Base-by-base conservation (phyloP, 2,797 vertebrate genomes). In the Lagocephalus sceleratus region DNA sequence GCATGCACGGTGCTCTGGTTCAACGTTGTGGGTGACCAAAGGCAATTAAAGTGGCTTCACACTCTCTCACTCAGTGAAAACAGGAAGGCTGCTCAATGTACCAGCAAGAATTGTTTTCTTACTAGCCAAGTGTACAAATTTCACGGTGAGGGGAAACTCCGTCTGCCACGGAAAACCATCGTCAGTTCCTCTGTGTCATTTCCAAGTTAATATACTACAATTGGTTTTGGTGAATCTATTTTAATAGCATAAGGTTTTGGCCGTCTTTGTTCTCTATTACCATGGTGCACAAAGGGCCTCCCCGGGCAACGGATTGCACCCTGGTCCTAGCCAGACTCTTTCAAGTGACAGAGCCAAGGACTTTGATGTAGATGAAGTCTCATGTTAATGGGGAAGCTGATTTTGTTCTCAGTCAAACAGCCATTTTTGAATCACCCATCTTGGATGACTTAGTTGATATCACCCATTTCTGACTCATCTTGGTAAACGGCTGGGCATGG, bases 21-120 rank as follows among this genome's bases (percentile, higher is more conserved):
- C 90, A 89, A 89, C 91, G 86, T 90, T 89, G 90, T 92, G 91
- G 92, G 90, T 93, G 93, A 93, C 88, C 87, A 79, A 89, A 92
- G 86, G 83, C 88, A 90, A 91, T 91, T 91, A 91, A 90, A 86
- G 85, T 88, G 79, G 83, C 84, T 89, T 87, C 85, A 81, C 83
- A 75, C 70, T 73, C 66, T 17, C 73, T 76, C 73, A 63, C 82
- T 73, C 82, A 51, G 49, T 35, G 75, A 80, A 78, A 78, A 87
- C 70, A 66, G 82, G 74, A 76, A 78, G 81, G 74, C 84, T 88
- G 83, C 85, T 87, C 84, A 84, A 81, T 62, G 39, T 75, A 86
- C 85, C 89, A 88, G 87, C 81, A 82, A 90, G 89, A 90, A 90
- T 89, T 91, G 90, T 91, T 91, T 91, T 87, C 82, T 81, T 81